Percentiles rank a stretch among this genome's conserved stretches.
Conservation (phyloP, 2,888 invertebrate species). For the Celastrina argiolus region DNA sequence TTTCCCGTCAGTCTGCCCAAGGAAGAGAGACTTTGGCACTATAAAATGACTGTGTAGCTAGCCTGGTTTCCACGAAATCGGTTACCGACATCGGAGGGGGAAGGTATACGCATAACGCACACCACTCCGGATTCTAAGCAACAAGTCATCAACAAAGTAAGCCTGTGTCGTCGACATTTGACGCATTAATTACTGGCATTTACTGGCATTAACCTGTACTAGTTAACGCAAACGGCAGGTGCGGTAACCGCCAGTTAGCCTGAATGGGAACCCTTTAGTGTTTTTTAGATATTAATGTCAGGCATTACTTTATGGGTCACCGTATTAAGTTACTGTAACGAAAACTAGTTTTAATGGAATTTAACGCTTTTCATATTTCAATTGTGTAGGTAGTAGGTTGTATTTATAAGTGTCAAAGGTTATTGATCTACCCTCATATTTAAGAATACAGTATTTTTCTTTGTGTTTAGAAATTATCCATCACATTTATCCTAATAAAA, state of each 20-base stretch:
- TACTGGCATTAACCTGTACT: slow-evolving; percentile 1
- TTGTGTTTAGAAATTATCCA: too few relatives aligned
- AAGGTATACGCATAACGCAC: background rate
- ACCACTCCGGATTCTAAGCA: background rate
- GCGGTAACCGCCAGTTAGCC: background rate
- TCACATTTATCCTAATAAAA: too few relatives aligned
- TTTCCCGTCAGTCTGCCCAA: too few relatives aligned
- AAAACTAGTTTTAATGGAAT: background rate
- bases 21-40: too few relatives aligned
- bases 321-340: slow-evolving; percentile 19
- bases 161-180: background rate
- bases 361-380: background rate
- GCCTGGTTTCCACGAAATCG: too few relatives aligned
- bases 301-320: slow-evolving; percentile 14
- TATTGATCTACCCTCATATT: too few relatives aligned
- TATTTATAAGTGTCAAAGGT: too few relatives aligned
- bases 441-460: too few relatives aligned
- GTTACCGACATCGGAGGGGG: too few relatives aligned
- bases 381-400: too few relatives aligned
- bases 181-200: background rate
- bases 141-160: background rate
- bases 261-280: background rate
- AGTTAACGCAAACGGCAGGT: background rate
- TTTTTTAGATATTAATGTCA: slow-evolving; percentile 16
- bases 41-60: too few relatives aligned